Conservation (phyloP, 2,113 vertebrate species). For the Pollimyrus isidori region DNA sequence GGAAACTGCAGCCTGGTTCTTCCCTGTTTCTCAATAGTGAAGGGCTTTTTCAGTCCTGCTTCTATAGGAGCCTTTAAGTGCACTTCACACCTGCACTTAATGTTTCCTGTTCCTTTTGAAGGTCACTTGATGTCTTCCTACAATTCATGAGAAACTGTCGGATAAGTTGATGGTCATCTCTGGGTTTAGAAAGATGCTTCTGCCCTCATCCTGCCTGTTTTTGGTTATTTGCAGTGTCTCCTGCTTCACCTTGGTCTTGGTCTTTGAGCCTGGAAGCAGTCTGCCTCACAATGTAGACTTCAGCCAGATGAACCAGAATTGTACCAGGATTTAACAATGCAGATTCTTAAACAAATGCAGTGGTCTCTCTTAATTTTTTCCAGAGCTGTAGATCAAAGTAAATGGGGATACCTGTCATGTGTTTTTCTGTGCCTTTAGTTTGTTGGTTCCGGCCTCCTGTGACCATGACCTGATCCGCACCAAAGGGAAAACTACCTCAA, state of each 20-base stretch:
- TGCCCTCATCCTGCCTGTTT: background rate
- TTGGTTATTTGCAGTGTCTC: background rate
- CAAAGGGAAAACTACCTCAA: accelerated
- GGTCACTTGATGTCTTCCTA: background rate
- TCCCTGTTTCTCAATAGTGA: no score
- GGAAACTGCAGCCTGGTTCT: no score
- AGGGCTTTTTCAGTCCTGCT: no score
- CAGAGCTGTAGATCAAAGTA: background rate
- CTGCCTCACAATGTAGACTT: background rate
- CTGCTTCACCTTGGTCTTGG: background rate
- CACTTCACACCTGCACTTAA: background rate
- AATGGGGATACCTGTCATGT: background rate
- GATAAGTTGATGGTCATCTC: background rate
- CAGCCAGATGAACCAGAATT: background rate
- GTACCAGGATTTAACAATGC: background rate
- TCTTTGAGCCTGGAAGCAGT: background rate
- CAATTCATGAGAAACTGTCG: background rate
- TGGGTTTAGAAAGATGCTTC: background rate
- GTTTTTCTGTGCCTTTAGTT: slow-evolving; percentile 46
- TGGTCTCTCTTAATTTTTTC: background rate
- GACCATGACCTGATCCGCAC: slow-evolving; percentile 23
- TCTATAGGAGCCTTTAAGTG: background rate
- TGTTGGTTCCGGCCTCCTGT: slow-evolving; percentile 55
- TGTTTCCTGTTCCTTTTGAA: background rate
- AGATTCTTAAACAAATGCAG: background rate